These are phyloP conservation scores for Parazoanthus swiftii DNA, from an alignment of 92 coral and sea anemone genomes.

Conservation along the genomic window DNA sequence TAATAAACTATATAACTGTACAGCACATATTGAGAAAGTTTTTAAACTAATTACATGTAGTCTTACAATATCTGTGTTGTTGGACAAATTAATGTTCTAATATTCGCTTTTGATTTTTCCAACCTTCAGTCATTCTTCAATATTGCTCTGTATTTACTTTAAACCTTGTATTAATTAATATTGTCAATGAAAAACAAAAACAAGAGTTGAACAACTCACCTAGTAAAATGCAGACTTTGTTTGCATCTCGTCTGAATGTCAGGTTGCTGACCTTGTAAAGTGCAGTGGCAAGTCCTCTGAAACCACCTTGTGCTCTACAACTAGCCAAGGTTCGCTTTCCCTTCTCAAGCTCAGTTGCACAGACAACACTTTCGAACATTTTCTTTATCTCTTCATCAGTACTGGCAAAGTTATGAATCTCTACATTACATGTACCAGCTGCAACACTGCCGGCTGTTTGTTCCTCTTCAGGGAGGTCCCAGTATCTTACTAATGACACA, in stretches of 20 bases:
- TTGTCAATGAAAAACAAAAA: not conserved
- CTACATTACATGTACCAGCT: not conserved
- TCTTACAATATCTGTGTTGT: too few species aligned
- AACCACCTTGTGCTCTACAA: not conserved
- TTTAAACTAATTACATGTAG: too few species aligned
- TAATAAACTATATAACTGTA: too few species aligned
- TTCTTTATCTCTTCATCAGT: conserved; percentile 30
- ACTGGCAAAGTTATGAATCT: conserved; percentile 22
- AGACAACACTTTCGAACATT: not conserved
- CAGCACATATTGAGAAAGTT: too few species aligned
- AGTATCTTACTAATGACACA: conserved; percentile 2
- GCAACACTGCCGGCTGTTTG: not conserved
- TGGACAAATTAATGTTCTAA: too few species aligned
- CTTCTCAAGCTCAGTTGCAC: not conserved
- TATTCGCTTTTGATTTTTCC: too few species aligned
- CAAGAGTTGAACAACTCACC: conserved; percentile 1
- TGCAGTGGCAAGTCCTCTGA: conserved; percentile 16
- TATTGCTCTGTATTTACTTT: too few species aligned
- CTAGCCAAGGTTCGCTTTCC: not conserved
- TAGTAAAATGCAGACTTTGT: conserved; percentile 32
- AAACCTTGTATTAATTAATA: too few species aligned
- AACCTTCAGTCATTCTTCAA: too few species aligned
- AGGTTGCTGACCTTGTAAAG: conserved; percentile 17
- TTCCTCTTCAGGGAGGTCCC: not conserved
- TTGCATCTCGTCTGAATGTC: conserved; percentile 33